A percentile compares a stretch with the other conserved stretches of the same genome.
Evolutionary conservation across 2,888 invertebrate species (phyloP).

Genomic region (Morpho achilles): DNA sequence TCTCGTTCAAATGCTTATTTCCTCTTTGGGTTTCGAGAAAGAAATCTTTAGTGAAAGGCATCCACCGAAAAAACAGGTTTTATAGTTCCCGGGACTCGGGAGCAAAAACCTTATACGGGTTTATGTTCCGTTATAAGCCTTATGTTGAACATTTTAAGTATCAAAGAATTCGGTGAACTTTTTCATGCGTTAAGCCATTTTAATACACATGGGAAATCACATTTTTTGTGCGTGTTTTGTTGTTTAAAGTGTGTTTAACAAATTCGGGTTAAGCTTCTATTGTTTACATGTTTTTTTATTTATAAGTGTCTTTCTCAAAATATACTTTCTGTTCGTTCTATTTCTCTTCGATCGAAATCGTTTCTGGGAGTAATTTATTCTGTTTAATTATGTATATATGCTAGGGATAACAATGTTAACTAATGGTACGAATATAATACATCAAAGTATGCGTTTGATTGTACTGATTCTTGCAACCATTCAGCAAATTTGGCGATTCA

Average conservation of each 20-base stretch:
- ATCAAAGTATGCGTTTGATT: too few relatives aligned
- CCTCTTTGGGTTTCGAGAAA: conserved; percentile 41
- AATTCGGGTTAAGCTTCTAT: background rate
- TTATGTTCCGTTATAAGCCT: conserved; percentile 10
- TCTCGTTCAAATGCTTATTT: conserved; percentile 32
- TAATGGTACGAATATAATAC: too few relatives aligned
- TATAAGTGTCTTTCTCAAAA: too few relatives aligned
- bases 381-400: too few relatives aligned
- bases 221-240: background rate
- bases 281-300: background rate
- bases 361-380: too few relatives aligned
- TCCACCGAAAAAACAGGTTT: conserved; percentile 50
- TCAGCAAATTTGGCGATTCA: too few relatives aligned
- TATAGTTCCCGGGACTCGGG: conserved; percentile 45
- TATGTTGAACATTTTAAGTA: background rate
- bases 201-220: background rate
- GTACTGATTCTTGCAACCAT: too few relatives aligned
- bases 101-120: conserved; percentile 46
- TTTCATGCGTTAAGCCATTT: background rate
- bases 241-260: background rate
- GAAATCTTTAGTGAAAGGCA: conserved; percentile 46
- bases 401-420: too few relatives aligned
- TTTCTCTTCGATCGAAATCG: too few relatives aligned
- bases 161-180: background rate
- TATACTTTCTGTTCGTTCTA: too few relatives aligned